phyloP scores from a whole-genome alignment of 2,888 invertebrate species.

The Yponomeuta plumbellus region DNA sequence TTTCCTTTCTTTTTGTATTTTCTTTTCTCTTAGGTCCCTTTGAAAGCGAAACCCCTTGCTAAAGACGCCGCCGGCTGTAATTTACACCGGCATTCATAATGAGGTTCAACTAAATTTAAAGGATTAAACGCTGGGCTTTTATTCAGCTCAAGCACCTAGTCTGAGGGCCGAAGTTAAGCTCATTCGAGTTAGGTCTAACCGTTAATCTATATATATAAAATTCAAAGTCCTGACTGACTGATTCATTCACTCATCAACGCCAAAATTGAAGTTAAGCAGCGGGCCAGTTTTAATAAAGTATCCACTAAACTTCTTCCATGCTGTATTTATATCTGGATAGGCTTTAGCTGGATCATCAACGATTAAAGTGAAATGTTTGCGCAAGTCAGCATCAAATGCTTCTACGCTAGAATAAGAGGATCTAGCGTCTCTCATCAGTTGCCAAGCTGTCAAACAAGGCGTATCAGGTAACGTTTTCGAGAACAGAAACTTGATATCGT shows the following conservation, averaged over 20 bases:
- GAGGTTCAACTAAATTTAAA: conserved; percentile 37
- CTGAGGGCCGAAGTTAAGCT: neutral
- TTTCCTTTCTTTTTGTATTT: conserved; percentile 52
- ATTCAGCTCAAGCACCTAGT: conserved; percentile 8
- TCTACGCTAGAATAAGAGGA: conserved; percentile 58
- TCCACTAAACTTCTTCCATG: conserved; percentile 76
- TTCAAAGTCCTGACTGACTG: no score
- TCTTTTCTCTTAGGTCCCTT: conserved; percentile 47
- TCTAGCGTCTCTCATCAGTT: conserved; percentile 64
- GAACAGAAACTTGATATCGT: conserved; percentile 44
- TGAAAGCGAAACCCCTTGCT: conserved; percentile 61
- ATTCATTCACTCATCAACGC: no score
- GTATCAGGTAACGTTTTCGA: conserved; percentile 36
- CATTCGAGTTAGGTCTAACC: neutral
- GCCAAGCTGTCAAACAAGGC: conserved; percentile 58
- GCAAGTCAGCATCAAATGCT: conserved; percentile 72
- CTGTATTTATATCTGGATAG: conserved; percentile 74
- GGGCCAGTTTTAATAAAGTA: conserved; percentile 72
- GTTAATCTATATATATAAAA: no score
- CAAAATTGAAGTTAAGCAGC: conserved; percentile 77
- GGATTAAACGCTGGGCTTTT: conserved; percentile 11
- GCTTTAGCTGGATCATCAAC: conserved; percentile 58
- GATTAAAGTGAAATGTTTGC: conserved; percentile 72
- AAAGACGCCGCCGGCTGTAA: conserved; percentile 56
- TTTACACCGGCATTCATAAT: conserved; percentile 53